Conservation (phyloP, 2,113 vertebrate genomes). For the Phainopepla nitens region DNA sequence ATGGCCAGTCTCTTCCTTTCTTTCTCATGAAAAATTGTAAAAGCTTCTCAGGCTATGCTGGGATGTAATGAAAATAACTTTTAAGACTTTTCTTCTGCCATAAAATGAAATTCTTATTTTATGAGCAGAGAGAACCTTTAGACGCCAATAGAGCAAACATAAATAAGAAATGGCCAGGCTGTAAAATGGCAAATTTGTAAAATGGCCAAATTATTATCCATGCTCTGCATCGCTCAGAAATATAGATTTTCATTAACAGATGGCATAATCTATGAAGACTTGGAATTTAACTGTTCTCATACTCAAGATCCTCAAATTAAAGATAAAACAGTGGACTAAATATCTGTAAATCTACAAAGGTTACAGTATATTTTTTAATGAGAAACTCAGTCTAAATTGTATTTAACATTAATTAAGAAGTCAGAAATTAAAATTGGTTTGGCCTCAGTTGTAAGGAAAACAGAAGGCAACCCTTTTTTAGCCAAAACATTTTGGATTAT, state of each 20-base stretch:
- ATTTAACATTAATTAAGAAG: constrained; percentile 39
- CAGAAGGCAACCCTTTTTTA: constrained; percentile 27
- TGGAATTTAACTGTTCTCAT: background rate
- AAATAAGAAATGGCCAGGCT: background rate
- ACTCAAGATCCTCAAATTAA: background rate
- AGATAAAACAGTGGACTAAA: background rate
- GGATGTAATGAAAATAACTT: background rate
- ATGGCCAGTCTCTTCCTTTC: background rate
- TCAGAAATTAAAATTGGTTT: constrained; percentile 36
- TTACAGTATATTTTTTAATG: background rate
- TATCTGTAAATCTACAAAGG: background rate
- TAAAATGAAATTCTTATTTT: background rate
- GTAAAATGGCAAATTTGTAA: background rate
- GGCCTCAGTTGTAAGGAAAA: constrained; percentile 16
- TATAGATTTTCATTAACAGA: background rate
- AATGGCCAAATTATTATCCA: background rate
- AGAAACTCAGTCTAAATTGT: background rate
- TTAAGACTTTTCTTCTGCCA: background rate
- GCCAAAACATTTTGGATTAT: constrained; percentile 33
- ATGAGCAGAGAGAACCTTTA: background rate
- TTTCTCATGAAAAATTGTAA: background rate
- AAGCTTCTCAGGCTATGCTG: background rate
- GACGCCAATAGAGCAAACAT: background rate
- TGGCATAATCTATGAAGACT: background rate
- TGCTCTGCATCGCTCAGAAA: background rate